A percentile compares a stretch with the other conserved stretches of the same genome.
Evolutionary conservation across 2,797 vertebrate species (phyloP).

Genomic region (Sebastes hubbsi): DNA sequence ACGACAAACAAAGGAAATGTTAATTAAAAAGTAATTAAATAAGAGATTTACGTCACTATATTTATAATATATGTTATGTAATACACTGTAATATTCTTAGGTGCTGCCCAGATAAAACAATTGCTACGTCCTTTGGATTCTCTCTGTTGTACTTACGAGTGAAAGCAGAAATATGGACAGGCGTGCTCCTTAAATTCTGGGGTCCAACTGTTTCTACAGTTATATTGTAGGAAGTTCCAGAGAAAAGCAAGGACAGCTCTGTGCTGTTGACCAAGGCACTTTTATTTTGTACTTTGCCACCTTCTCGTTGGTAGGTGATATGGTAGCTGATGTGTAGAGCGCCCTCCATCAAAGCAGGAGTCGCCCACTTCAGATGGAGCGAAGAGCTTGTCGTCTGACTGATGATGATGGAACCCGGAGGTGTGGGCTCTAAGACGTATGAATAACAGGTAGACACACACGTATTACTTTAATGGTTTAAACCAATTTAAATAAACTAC

Average conservation of each 20-base stretch:
- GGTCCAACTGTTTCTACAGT: conserved; percentile 64
- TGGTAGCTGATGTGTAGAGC: conserved; percentile 35
- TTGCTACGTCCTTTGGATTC: background rate
- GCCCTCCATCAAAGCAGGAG: conserved; percentile 35
- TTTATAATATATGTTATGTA: background rate
- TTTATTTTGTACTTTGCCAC: fast-evolving
- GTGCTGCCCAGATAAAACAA: fast-evolving
- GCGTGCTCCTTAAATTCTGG: conserved; percentile 30
- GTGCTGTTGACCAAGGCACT: fast-evolving
- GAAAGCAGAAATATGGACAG: background rate
- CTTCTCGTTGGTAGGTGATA: conserved; percentile 3
- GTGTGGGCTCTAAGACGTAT: conserved; percentile 62
- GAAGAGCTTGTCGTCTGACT: conserved; percentile 39
- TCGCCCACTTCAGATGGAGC: conserved; percentile 54
- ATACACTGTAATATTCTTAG: background rate
- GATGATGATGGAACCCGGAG: conserved; percentile 47
- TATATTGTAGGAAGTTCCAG: conserved; percentile 67
- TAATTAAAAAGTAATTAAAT: background rate
- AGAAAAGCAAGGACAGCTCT: conserved; percentile 19
- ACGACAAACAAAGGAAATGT: background rate
- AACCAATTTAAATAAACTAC: background rate
- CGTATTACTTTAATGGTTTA: background rate
- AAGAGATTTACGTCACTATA: background rate
- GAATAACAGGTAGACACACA: background rate
- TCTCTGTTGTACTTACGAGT: conserved; percentile 59